phyloP scores from a whole-genome alignment of 2,888 invertebrate genomes.

The Deilephila elpenor region DNA sequence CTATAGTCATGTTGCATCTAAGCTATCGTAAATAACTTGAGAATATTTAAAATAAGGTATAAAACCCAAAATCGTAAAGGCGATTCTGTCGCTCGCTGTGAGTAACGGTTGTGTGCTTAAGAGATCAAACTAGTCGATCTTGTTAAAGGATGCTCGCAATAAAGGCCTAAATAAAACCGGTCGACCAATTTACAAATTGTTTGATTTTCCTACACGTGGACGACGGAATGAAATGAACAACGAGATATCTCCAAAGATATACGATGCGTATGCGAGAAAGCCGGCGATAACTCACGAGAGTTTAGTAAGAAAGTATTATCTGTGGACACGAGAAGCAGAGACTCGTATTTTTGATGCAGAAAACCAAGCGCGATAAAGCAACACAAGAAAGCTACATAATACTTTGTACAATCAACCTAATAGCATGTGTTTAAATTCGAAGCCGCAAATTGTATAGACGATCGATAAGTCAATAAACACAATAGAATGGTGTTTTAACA shows the following conservation, averaged over 20 bases:
- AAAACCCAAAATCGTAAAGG: not conserved
- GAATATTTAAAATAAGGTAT: not conserved
- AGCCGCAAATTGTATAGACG: slow-evolving; percentile 26
- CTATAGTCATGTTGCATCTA: not conserved
- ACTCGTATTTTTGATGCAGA: not conserved
- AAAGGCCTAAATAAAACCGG: slow-evolving; percentile 24
- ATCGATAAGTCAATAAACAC: slow-evolving; percentile 28
- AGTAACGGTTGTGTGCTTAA: slow-evolving; percentile 19
- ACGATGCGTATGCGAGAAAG: slow-evolving; percentile 20
- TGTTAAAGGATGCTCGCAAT: slow-evolving; percentile 25
- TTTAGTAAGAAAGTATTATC: slow-evolving; percentile 15
- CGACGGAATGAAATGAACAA: slow-evolving; percentile 14
- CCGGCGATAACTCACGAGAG: slow-evolving; percentile 12
- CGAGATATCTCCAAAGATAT: slow-evolving; percentile 15
- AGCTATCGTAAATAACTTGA: not conserved
- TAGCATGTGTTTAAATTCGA: slow-evolving; percentile 8
- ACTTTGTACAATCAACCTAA: slow-evolving; percentile 5
- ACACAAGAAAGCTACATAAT: slow-evolving; percentile 2
- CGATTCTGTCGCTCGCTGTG: not conserved
- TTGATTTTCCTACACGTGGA: slow-evolving; percentile 27
- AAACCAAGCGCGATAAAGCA: not conserved
- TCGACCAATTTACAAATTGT: slow-evolving; percentile 17
- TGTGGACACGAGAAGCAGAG: not conserved
- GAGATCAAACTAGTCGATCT: not conserved
- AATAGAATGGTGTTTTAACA: slow-evolving; percentile 23